Percentiles rank a stretch among this genome's conserved stretches.
Conservation (phyloP, 2,113 vertebrate species). For the Ptilorrhoa leucosticta region DNA sequence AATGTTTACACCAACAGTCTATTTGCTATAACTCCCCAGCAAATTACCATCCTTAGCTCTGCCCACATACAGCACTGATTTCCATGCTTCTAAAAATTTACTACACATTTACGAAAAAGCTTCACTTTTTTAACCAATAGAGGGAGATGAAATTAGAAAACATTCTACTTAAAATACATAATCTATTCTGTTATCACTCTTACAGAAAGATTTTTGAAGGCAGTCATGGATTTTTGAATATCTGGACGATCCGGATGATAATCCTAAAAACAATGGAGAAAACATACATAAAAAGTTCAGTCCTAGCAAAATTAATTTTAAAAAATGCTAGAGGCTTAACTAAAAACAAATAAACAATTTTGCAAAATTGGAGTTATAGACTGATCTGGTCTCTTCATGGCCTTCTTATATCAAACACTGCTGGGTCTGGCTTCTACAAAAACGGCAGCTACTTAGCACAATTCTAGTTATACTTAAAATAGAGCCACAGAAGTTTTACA, state of each 20-base stretch:
- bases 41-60: neutral
- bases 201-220: constrained; percentile 95
- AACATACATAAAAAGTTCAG: neutral
- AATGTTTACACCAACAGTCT: neutral
- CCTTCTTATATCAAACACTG: neutral
- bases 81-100: neutral
- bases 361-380: neutral
- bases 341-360: neutral
- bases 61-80: neutral
- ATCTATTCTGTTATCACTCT: constrained; percentile 45
- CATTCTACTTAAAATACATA: neutral
- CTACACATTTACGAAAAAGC: neutral
- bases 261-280: constrained; percentile 77
- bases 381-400: neutral
- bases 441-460: neutral
- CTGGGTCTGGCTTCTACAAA: neutral
- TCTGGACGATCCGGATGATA: constrained; percentile 90
- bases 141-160: neutral
- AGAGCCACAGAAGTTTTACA: neutral
- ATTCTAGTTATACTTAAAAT: neutral
- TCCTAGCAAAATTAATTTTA: neutral
- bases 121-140: neutral
- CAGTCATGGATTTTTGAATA: constrained; percentile 93
- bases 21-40: neutral
- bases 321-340: neutral